These are phyloP conservation scores for Tinamus guttatus DNA, from an alignment of 2,113 vertebrate species.

Conservation along the genomic window DNA sequence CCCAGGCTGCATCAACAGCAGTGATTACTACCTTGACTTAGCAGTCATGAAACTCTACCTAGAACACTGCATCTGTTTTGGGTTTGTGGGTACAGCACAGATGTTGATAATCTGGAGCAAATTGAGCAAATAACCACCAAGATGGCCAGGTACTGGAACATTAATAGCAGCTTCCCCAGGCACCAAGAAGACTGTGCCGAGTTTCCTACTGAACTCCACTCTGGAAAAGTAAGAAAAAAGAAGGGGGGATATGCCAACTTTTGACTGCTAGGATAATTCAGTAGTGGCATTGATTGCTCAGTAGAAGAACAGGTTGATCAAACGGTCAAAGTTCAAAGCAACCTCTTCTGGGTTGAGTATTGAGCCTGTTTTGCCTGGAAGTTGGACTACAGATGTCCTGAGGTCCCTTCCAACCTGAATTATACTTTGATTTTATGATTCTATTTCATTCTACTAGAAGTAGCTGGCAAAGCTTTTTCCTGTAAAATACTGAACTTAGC, in stretches of 20 bases:
- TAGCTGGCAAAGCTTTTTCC: neutral
- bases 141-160: neutral
- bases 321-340: neutral
- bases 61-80: neutral
- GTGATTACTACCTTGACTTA: neutral
- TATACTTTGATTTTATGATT: too few relatives aligned
- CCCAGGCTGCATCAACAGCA: neutral
- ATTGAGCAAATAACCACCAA: neutral
- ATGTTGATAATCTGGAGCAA: neutral
- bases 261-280: neutral
- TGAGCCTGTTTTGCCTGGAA: neutral
- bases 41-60: neutral
- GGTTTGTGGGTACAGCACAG: neutral
- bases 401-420: neutral
- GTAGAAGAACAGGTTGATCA: neutral
- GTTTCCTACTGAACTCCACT: neutral
- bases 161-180: neutral
- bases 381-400: neutral
- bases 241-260: neutral
- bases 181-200: neutral
- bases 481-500: neutral
- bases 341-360: neutral
- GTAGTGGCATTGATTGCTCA: neutral
- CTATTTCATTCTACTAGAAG: too few relatives aligned
- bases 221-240: neutral